A percentile compares a stretch with the other conserved stretches of the same genome.
Evolutionary conservation across 2,888 invertebrate genomes (phyloP).

Genomic region (Altica lythri): DNA sequence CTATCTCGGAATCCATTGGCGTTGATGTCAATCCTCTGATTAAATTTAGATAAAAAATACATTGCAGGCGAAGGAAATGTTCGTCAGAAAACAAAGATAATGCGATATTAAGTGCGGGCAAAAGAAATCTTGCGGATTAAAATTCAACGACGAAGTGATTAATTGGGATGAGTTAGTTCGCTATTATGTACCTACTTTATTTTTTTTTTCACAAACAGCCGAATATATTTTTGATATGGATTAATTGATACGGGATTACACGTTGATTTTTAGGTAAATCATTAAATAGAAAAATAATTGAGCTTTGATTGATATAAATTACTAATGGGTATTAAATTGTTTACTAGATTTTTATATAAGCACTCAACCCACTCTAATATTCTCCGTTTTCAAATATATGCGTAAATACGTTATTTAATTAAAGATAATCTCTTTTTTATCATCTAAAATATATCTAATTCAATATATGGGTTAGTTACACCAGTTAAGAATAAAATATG

Average conservation of each 20-base stretch:
- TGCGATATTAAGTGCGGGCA: slow-evolving; percentile 33
- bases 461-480: too few species aligned
- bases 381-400: too few species aligned
- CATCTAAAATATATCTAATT: too few species aligned
- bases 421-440: too few species aligned
- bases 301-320: slow-evolving; percentile 16
- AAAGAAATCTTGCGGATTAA: slow-evolving; percentile 31
- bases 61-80: slow-evolving; percentile 25
- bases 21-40: slow-evolving; percentile 35
- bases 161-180: slow-evolving; percentile 7
- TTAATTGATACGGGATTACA: slow-evolving; percentile 15
- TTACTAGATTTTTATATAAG: too few species aligned
- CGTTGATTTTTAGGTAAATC: slow-evolving; percentile 14
- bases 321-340: slow-evolving; percentile 4
- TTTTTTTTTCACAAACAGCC: slow-evolving; percentile 4
- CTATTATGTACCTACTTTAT: too few species aligned
- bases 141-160: slow-evolving; percentile 23
- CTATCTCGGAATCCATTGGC: slow-evolving; percentile 28
- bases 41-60: slow-evolving; percentile 37
- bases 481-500: too few species aligned
- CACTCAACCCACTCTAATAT: too few species aligned
- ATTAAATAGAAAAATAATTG: slow-evolving; percentile 4
- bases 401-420: too few species aligned
- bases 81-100: slow-evolving; percentile 35
- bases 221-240: slow-evolving; percentile 22